Conservation (phyloP, 2,113 vertebrate species). For the Triplophysa rosa region DNA sequence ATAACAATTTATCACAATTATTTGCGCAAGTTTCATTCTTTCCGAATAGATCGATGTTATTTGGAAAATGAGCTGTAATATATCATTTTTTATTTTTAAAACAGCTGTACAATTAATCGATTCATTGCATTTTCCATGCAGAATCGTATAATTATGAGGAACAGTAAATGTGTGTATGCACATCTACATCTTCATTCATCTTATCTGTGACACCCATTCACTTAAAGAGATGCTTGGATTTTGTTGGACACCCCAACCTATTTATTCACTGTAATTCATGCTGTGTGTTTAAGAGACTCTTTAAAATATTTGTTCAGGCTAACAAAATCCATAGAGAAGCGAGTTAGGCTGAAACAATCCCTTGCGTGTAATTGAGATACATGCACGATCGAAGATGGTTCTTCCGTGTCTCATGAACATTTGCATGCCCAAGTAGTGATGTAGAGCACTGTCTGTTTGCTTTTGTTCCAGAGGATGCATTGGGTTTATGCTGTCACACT, state of each 20-base stretch:
- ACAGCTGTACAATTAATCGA: constrained; percentile 29
- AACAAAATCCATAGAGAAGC: constrained; percentile 5
- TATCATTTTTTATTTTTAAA: constrained; percentile 27
- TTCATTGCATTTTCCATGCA: constrained; percentile 33
- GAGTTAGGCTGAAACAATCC: background rate
- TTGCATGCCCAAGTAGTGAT: constrained; percentile 38
- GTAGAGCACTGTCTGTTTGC: constrained; percentile 30
- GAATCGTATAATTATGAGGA: constrained; percentile 38
- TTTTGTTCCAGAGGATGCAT: constrained; percentile 44
- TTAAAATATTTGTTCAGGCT: background rate
- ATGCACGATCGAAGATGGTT: background rate
- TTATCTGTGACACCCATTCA: background rate
- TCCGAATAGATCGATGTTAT: constrained; percentile 17
- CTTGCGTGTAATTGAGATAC: background rate
- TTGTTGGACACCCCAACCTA: constrained; percentile 11
- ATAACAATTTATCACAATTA: constrained; percentile 26
- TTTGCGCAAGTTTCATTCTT: constrained; percentile 1
- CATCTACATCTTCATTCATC: background rate
- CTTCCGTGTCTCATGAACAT: constrained; percentile 20
- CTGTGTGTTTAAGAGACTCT: background rate
- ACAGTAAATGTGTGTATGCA: constrained; percentile 25
- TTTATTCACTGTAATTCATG: constrained; percentile 17
- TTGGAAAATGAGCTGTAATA: constrained; percentile 26
- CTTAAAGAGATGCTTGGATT: background rate
- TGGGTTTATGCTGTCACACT: constrained; percentile 45